Conservation (phyloP, 2,113 vertebrate species). For the Python bivittatus region DNA sequence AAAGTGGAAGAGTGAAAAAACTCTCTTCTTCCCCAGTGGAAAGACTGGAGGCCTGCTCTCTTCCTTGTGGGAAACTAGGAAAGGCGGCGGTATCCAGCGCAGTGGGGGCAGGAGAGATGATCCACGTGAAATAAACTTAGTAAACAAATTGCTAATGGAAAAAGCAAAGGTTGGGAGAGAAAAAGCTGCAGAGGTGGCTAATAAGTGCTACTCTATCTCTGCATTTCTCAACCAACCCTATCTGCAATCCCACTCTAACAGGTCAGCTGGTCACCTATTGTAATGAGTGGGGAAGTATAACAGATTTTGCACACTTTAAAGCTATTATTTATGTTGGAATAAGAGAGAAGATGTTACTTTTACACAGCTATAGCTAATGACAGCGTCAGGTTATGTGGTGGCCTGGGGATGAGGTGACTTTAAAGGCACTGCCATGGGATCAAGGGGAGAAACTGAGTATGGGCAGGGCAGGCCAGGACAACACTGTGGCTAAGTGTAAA, state of each 20-base stretch:
- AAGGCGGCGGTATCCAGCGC: background rate
- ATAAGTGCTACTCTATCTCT: background rate
- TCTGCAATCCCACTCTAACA: background rate
- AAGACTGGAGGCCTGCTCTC: background rate
- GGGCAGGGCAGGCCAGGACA: background rate
- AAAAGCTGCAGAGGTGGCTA: background rate
- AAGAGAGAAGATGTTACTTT: background rate
- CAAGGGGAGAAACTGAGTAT: background rate
- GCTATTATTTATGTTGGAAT: background rate
- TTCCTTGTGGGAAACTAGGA: background rate
- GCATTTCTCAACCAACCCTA: background rate
- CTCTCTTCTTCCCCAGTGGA: background rate
- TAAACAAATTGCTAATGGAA: background rate
- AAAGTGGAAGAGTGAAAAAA: background rate
- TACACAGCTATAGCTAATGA: background rate
- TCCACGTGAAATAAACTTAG: background rate
- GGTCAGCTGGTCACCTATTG: background rate
- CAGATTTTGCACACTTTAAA: background rate
- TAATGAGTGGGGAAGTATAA: background rate
- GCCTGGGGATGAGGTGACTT: background rate
- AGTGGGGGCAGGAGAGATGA: background rate
- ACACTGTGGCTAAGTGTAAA: background rate
- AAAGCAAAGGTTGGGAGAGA: too few species aligned
- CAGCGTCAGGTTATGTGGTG: background rate
- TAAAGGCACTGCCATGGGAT: background rate